Percentiles rank a stretch among this genome's conserved stretches.
Conservation (phyloP, 2,797 vertebrate genomes). For the Pipistrellus pygmaeus region DNA sequence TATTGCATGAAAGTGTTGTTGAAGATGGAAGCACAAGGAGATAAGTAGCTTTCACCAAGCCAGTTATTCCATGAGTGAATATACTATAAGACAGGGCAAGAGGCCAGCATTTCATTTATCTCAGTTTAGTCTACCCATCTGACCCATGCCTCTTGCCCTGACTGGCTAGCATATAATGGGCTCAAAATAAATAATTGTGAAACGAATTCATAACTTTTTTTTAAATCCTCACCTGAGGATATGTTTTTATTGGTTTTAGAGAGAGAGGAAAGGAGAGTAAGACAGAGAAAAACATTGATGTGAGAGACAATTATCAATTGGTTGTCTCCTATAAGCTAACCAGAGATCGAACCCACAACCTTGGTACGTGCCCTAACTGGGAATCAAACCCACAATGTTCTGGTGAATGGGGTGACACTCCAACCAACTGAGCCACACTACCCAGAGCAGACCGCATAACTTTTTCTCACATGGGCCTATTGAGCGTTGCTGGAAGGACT, state of each 20-base stretch:
- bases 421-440: neutral
- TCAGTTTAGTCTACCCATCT: neutral
- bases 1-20: neutral
- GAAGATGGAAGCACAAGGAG: neutral
- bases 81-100: neutral
- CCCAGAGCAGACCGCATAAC: neutral
- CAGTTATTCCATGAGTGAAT: neutral
- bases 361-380: neutral
- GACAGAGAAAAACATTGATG: neutral
- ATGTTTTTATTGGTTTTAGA: neutral
- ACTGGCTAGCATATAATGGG: neutral
- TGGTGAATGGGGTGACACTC: neutral
- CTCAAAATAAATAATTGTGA: neutral
- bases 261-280: neutral
- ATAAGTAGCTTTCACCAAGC: neutral
- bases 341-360: neutral
- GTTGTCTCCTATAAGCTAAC: neutral
- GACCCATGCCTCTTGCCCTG: neutral
- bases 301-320: neutral
- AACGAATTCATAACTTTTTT: neutral
- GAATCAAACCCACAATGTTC: neutral
- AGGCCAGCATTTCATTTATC: neutral
- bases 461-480: neutral
- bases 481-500: conserved; percentile 14
- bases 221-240: neutral